Evolutionary conservation across 2,888 invertebrate genomes (phyloP), one percentile per base, ranked within the genome.

Genomic region (Diarsia brunnea): DNA sequence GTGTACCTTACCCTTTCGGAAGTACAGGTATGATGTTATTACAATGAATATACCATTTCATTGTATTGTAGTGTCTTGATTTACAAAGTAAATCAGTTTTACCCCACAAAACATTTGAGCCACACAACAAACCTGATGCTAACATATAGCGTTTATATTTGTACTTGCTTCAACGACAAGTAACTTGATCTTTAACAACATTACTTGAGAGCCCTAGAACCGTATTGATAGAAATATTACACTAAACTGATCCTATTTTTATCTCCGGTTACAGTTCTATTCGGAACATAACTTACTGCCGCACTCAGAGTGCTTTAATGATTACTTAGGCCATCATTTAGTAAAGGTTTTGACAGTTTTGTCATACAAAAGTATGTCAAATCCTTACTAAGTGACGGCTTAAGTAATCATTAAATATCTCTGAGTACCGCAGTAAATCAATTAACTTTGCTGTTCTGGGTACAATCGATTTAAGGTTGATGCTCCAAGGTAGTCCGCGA

Each of bases 191-290:
- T 31, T 1, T 65, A 65, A 60, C n/a, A 51, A 12, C 12, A 16
- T 71, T 65, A 65, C 51, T 19, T 55, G 38, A 2, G 16, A 63
- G 45, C 65, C 45, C 38, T 47, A n/a, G 24, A 72, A 66, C 65
- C 12, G 2, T 78, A 66, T 79, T 65, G 60, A 61, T 53, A 66
- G n/a, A 70, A 66, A 72, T 53, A 49, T 61, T 27, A 45, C 19
- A 53, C 47, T 53, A 43, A 78, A 61, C 21, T 14, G 47, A 66
- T 66, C 53, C 38, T 47, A 66, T 65, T 66, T 51, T 47, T 60
- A 71, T n/a, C 51, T 60, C 27, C 73, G 27, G 24, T 53, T 72
- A 38, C 10, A 43, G 16, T 55, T 49, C 47, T 12, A 38, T n/a
- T n/a, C n/a, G n/a, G 21, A 7, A 27, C 10, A 12, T 66, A 72